Percentiles rank a stretch among this genome's conserved stretches.
phyloP scores from a whole-genome alignment of 1,140 invertebrate species.

The Caenorhabditis brenneri region DNA sequence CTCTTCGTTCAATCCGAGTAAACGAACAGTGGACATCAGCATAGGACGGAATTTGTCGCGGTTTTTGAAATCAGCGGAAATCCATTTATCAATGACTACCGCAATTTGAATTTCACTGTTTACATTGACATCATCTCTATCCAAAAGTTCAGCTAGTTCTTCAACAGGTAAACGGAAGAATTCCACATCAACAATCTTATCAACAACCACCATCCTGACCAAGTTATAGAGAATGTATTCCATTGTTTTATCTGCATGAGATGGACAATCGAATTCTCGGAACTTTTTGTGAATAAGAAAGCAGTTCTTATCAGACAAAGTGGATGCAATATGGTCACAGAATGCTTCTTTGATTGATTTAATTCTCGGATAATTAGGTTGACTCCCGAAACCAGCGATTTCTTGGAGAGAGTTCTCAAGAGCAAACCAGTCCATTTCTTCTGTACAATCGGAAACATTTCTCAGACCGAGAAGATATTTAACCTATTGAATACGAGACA shows the following conservation, averaged over 20 bases:
- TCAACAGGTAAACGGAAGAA: slow-evolving; percentile 17
- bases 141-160: not conserved
- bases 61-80: not conserved
- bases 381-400: not conserved
- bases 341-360: not conserved
- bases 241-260: not conserved
- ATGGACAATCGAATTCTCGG: not conserved
- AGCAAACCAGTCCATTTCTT: slow-evolving; percentile 7
- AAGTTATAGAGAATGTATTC: slow-evolving; percentile 5
- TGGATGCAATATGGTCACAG: not conserved
- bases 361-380: not conserved
- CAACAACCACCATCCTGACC: not conserved
- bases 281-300: slow-evolving; percentile 26
- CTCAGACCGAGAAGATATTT: not conserved
- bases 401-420: not conserved
- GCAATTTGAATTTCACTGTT: not conserved
- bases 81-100: not conserved
- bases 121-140: not conserved
- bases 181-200: not conserved
- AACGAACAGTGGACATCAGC: not conserved
- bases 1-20: not conserved
- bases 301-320: not conserved
- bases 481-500: slow-evolving; percentile 9
- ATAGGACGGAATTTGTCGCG: not conserved
- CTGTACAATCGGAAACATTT: not conserved